Base-by-base conservation (phyloP, 2,797 vertebrate species). In the Gymnoscopelus microlampas region DNA sequence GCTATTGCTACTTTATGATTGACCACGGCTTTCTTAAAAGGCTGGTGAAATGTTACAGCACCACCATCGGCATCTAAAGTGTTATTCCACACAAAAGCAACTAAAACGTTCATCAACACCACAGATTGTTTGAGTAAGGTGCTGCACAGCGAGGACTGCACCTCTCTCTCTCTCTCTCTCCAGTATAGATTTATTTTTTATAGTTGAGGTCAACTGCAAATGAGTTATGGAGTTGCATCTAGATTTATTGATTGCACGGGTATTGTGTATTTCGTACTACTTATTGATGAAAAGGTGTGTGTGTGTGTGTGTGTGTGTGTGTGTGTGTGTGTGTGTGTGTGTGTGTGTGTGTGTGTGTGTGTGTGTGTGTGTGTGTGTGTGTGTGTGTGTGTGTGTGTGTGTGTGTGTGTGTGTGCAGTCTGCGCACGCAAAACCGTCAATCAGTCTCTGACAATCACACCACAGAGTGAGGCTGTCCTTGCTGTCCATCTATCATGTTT, bases 381-480 rank as follows among this genome's bases (percentile, higher is more conserved):
- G 53, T 39, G 26, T 55, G 24, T 51, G 50, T 68, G 53, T 71
- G 35, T 58, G 8, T 50, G 39, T 62, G 79, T 24, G 60, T 76
- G 74, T 85, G 19, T 35, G 44, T 23, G 49, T 39, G 26, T 57
- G 24, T 53, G 50, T 66, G 53, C 71, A 29, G 50, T 4, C 3
- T 4, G n/a, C 14, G 12, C 50, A 3, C 14, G 50, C 14, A 14
- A 13, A 51, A 15, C 12, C 6, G 50, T 51, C 50, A 51, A 51
- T 60, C 59, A 60, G 19, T 61, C 60, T 24, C 54, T 58, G 8
- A 24, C 13, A 76, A 68, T 32, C 26, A 11, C 51, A 74, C 80
- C 77, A 64, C 53, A 56, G 75, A 70, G 78, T 39, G 58, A 57
- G 32, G 29, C 54, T 73, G 73, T 78, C 72, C 72, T 77, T 63